Evolutionary conservation across 2,113 vertebrate species (phyloP).

Genomic region (Bubalus kerabau): DNA sequence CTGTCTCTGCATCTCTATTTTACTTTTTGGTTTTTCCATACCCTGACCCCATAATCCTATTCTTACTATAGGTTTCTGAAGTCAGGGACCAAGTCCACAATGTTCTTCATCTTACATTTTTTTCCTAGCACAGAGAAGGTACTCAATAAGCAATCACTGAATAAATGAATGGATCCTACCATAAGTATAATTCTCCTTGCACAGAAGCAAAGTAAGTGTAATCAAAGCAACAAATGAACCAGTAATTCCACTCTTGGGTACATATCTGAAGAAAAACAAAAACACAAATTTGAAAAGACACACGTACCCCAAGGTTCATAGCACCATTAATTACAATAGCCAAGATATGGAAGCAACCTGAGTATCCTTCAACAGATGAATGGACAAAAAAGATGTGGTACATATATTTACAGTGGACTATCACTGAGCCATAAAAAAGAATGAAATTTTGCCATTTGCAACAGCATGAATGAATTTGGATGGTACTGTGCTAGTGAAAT

Average conservation of each 20-base stretch:
- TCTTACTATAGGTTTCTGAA: not conserved
- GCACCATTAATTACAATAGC: not conserved
- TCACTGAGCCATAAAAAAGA: not conserved
- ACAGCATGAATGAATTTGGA: not conserved
- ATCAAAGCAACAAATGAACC: not conserved
- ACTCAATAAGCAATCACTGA: not conserved
- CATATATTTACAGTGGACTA: not conserved
- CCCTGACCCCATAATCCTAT: not conserved
- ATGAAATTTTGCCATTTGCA: not conserved
- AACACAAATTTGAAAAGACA: not conserved
- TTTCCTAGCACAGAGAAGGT: not conserved
- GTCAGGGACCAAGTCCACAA: not conserved
- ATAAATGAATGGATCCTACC: not conserved
- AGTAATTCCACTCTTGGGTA: not conserved
- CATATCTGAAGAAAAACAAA: not conserved
- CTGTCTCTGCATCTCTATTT: not conserved
- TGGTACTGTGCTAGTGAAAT: not conserved
- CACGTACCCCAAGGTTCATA: not conserved
- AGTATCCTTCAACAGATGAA: not conserved
- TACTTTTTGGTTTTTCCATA: not conserved
- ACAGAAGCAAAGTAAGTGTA: not conserved
- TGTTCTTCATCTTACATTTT: not conserved
- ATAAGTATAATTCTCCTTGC: not conserved
- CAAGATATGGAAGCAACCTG: not conserved
- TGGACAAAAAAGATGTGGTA: not conserved